Evolutionary conservation across 2,888 invertebrate genomes (phyloP), one percentile per base, ranked within the genome.

Genomic region (Phyllotreta cruciferae): DNA sequence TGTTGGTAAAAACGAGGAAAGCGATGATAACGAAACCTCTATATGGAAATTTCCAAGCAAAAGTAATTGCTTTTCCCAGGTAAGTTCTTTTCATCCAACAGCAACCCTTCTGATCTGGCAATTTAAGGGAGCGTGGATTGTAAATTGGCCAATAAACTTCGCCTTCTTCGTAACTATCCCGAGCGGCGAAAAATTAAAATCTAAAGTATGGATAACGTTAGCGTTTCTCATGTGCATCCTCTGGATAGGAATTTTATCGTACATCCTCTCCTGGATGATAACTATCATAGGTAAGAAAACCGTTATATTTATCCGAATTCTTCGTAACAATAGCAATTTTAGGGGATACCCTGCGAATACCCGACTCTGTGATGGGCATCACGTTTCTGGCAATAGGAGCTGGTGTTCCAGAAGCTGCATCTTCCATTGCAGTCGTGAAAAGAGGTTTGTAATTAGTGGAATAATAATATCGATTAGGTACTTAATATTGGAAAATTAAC

Each of bases 341-440:
- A 60, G 60, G 60, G 36, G 44, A 60, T 42, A 60, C 52, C 3
- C 35, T 60, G 9, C 10, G 42, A 44, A 60, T 60, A 44, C 60
- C 60, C 10, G 60, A 60, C 44, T 60, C 60, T n/a, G 60, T 60
- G 0, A 60, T 60, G 60, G 60, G 60, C 38, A 60, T 60, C 14
- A 52, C 60, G n/a, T 60, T 60, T 60, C 39, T 60, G 44, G 60
- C 60, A 5, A 53, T 60, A 14, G 60, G 60, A n/a, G 44, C 60
- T 24, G 60, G 60, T 7, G 52, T 60, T 5, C 60, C 60, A 0
- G 60, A 60, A 44, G 60, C 60, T 35, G 60, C 60, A 2, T 60
- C 60, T 34, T 52, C 52, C 37, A 52, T 60, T 24, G 52, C 37
- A 14, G 60, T 60, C 6, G 60, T 60, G 10, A 52, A 36, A 44